phyloP scores from a whole-genome alignment of 2,797 vertebrate species.

The Scolopax bukidnonensis region DNA sequence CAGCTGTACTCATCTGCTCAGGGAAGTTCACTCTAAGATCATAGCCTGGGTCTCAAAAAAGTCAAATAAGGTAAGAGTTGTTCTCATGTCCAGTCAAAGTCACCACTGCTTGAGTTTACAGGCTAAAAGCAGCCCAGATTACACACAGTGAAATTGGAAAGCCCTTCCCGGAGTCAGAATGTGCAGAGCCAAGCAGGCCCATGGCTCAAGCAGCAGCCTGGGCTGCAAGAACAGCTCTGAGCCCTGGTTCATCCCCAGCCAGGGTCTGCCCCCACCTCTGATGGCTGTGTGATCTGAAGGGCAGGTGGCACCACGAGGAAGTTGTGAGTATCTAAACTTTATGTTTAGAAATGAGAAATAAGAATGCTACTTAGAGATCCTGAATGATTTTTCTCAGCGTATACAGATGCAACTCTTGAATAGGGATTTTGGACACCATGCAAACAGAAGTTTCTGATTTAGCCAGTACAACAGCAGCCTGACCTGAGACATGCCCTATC shows the following conservation, averaged over 20 bases:
- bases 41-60: too few species aligned
- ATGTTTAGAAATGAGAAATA: neutral
- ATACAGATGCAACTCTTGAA: neutral
- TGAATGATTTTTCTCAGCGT: neutral
- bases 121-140: too few species aligned
- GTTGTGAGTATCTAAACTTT: neutral
- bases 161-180: neutral
- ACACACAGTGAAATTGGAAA: neutral
- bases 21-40: too few species aligned
- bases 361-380: neutral
- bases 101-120: too few species aligned
- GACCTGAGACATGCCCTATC: neutral
- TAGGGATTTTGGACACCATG: neutral
- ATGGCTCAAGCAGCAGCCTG: neutral
- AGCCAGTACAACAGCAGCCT: neutral
- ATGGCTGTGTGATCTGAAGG: neutral
- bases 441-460: neutral
- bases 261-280: neutral
- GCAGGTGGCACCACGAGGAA: neutral
- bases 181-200: neutral
- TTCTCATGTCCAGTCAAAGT: too few species aligned
- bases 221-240: neutral
- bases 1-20: too few species aligned
- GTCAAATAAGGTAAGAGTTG: too few species aligned
- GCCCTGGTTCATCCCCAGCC: too few species aligned